Percentiles rank a stretch among this genome's conserved stretches.
Conservation (phyloP, 2,797 vertebrate genomes). For the Phataginus tetradactyla region DNA sequence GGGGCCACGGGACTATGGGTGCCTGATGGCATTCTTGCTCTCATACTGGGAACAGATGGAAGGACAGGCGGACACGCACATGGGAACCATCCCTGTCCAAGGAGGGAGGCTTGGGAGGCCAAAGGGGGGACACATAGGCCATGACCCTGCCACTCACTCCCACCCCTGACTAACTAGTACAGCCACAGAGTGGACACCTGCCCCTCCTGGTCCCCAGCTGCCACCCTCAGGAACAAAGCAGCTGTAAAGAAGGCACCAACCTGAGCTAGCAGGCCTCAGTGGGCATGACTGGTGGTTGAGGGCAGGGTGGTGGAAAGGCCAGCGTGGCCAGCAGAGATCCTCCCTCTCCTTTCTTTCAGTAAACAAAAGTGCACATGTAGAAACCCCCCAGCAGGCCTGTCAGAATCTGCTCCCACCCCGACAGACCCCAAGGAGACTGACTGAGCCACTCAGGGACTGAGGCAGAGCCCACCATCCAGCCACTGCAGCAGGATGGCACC, state of each 20-base stretch:
- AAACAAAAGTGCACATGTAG: constrained; percentile 86
- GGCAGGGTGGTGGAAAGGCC: neutral
- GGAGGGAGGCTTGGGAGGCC: neutral
- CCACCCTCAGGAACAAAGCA: neutral
- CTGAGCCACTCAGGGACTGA: neutral
- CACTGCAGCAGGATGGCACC: neutral
- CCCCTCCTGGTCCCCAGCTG: neutral
- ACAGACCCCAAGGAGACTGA: neutral
- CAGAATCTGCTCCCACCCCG: neutral
- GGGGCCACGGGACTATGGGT: neutral
- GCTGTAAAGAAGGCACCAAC: neutral
- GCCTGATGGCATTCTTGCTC: neutral
- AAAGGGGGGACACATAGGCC: accelerated
- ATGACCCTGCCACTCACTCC: neutral
- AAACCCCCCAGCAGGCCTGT: constrained; percentile 49
- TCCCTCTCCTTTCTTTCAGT: constrained; percentile 61
- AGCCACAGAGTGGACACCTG: neutral
- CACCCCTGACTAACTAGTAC: neutral
- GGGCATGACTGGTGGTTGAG: neutral
- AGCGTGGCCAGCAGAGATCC: neutral
- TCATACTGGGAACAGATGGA: neutral
- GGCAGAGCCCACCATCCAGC: no score
- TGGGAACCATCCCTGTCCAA: neutral
- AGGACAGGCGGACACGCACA: neutral
- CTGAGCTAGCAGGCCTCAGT: neutral